Conservation (phyloP, 2,888 invertebrate genomes). For the Muscina levida region DNA sequence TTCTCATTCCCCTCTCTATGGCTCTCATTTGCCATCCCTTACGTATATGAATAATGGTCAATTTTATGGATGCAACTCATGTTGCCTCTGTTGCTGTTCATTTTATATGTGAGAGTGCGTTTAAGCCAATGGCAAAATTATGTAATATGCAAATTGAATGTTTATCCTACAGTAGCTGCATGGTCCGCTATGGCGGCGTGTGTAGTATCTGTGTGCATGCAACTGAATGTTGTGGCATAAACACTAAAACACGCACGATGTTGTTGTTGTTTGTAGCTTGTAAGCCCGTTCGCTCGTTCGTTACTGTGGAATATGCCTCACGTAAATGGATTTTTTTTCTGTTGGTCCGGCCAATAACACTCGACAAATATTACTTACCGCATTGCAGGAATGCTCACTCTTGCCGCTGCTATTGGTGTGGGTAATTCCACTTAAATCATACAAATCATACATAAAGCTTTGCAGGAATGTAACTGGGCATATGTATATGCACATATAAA, state of each 20-base stretch:
- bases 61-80: no score
- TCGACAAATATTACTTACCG: constrained; percentile 47
- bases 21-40: no score
- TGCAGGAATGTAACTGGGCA: no score
- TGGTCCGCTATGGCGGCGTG: no score
- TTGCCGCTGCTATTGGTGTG: neutral
- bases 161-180: constrained; percentile 62
- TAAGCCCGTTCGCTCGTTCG: neutral
- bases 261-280: neutral
- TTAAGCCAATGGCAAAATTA: constrained; percentile 65
- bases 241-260: no score
- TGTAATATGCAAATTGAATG: constrained; percentile 70
- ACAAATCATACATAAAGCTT: no score
- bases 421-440: constrained; percentile 32
- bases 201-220: no score
- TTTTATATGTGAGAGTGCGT: constrained; percentile 46
- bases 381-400: constrained; percentile 13
- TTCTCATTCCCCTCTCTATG: no score
- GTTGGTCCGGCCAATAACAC: constrained; percentile 19
- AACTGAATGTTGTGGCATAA: no score
- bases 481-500: neutral
- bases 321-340: constrained; percentile 36
- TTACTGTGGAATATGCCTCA: constrained; percentile 45
- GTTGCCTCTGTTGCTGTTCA: neutral
- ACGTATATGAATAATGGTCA: no score